Evolutionary conservation across 2,797 vertebrate genomes (phyloP).

Genomic region (Trichosurus vulpecula): DNA sequence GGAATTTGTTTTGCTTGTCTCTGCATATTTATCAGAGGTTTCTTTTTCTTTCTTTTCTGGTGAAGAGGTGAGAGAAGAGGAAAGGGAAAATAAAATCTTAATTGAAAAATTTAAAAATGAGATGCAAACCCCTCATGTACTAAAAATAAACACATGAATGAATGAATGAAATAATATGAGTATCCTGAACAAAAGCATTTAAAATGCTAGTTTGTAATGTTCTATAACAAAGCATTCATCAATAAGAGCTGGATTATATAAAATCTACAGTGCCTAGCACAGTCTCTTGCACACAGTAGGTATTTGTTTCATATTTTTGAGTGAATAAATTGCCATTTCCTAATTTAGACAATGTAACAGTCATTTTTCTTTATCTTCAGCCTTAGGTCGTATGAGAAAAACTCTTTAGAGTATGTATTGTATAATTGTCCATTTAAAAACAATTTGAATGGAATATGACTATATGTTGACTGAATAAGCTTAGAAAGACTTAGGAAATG

Average conservation of each 20-base stretch:
- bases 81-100: background rate
- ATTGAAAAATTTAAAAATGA: background rate
- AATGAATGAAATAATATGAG: background rate
- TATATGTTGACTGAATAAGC: background rate
- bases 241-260: background rate
- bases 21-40: background rate
- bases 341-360: conserved; percentile 32
- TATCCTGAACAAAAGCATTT: background rate
- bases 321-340: conserved; percentile 19
- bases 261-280: background rate
- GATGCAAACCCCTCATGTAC: background rate
- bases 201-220: background rate
- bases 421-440: background rate
- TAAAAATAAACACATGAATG: conserved; percentile 2
- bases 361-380: background rate
- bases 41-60: background rate
- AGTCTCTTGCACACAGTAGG: background rate
- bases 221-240: conserved; percentile 1
- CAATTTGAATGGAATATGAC: background rate
- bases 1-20: background rate
- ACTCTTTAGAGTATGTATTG: conserved; percentile 3
- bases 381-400: background rate
- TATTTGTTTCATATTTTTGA: conserved; percentile 26
- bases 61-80: background rate
- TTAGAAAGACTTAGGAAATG: background rate